A percentile compares a stretch with the other conserved stretches of the same genome.
These are phyloP conservation scores for Pachypsylla venusta DNA, from an alignment of 1,140 invertebrate species.

Conservation along the genomic window DNA sequence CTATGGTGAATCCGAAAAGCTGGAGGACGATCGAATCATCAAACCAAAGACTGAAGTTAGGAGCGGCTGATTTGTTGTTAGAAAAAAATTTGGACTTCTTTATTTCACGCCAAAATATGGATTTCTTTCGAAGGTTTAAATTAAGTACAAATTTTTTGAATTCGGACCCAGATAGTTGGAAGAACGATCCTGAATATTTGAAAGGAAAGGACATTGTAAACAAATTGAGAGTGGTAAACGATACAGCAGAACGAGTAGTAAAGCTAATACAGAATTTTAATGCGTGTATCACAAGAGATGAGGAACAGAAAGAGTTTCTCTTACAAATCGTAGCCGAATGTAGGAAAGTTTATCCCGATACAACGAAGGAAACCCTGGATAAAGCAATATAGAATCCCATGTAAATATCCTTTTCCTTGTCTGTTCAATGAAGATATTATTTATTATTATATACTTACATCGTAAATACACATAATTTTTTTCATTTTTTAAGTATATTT, in stretches of 20 bases:
- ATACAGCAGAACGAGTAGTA: constrained; percentile 16
- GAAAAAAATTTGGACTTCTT: background rate
- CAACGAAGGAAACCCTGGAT: background rate
- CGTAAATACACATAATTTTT: too few species aligned
- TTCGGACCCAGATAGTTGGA: background rate
- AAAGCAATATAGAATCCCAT: background rate
- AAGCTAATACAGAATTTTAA: constrained; percentile 17
- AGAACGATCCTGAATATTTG: background rate
- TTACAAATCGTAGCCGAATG: constrained; percentile 11
- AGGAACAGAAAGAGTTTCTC: constrained; percentile 16
- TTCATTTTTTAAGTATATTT: too few species aligned
- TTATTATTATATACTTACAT: too few species aligned
- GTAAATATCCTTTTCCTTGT: too few species aligned
- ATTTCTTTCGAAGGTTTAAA: constrained; percentile 10
- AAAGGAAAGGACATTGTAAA: constrained; percentile 10
- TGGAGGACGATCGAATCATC: background rate
- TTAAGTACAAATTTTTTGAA: constrained; percentile 4
- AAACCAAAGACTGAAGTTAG: background rate
- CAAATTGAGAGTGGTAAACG: constrained; percentile 16
- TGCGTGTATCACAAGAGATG: constrained; percentile 12
- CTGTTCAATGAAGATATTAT: too few species aligned
- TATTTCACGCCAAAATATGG: background rate
- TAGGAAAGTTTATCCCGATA: background rate
- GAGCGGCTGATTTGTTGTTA: background rate
- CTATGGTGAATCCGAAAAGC: constrained; percentile 1